Percentiles rank a stretch among this genome's conserved stretches.
phyloP scores from a whole-genome alignment of 2,797 vertebrate genomes.

The Falco biarmicus region DNA sequence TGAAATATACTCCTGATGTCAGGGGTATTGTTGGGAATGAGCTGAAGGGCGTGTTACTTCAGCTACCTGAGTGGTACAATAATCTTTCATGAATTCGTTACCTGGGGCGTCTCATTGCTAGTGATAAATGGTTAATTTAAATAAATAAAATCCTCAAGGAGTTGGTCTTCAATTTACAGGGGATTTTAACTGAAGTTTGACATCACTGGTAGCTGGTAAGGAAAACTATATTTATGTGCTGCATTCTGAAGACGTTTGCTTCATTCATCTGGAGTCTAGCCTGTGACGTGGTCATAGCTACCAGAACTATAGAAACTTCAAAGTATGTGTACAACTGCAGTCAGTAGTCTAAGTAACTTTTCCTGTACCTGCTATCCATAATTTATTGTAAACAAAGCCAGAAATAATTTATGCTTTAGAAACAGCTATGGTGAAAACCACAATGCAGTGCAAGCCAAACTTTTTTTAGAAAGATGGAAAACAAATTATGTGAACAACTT shows the following conservation, averaged over 20 bases:
- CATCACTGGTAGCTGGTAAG: not conserved
- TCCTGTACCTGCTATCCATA: not conserved
- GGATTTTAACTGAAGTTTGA: not conserved
- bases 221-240: not conserved
- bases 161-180: not conserved
- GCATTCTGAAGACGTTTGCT: not conserved
- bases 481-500: not conserved
- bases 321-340: not conserved
- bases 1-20: not conserved
- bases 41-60: not conserved
- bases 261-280: fast-evolving
- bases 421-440: not conserved
- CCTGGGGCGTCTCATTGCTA: not conserved
- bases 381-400: not conserved
- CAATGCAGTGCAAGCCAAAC: not conserved
- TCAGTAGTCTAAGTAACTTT: not conserved
- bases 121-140: slow-evolving; percentile 4
- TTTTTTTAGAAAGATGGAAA: not conserved
- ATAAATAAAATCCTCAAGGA: not conserved
- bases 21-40: not conserved
- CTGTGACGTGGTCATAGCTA: not conserved
- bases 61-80: not conserved
- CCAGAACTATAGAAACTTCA: not conserved
- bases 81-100: not conserved
- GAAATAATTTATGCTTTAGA: slow-evolving; percentile 1